phyloP scores from a whole-genome alignment of 2,888 invertebrate genomes.

The Xanthorhoe spadicearia region DNA sequence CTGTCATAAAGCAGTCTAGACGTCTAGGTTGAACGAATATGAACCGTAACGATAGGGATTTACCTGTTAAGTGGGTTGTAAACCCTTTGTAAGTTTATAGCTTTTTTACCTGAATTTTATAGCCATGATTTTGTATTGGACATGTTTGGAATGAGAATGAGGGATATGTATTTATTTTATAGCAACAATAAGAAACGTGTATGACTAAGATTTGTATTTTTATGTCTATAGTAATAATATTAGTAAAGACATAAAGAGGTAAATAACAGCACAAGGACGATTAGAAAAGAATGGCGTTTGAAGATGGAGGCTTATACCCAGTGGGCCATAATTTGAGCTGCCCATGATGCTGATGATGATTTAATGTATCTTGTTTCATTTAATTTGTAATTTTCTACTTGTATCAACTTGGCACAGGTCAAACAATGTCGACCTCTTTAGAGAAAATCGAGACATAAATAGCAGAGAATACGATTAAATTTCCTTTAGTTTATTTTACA shows the following conservation, averaged over 20 bases:
- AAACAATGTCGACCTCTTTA: not conserved
- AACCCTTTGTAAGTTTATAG: constrained; percentile 18
- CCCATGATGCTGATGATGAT: too few species aligned
- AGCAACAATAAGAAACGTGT: too few species aligned
- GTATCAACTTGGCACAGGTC: too few species aligned
- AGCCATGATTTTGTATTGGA: constrained; percentile 1
- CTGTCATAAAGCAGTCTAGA: constrained; percentile 52
- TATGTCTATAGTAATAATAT: too few species aligned
- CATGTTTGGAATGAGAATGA: constrained; percentile 8
- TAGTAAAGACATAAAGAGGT: too few species aligned
- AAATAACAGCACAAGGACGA: too few species aligned
- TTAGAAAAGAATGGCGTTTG: too few species aligned
- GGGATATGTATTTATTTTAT: not conserved
- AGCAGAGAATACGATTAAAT: not conserved
- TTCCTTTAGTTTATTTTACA: not conserved
- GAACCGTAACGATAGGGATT: constrained; percentile 35
- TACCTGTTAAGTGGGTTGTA: constrained; percentile 40
- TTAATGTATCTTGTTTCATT: too few species aligned
- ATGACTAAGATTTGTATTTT: too few species aligned
- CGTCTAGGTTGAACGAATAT: constrained; percentile 40
- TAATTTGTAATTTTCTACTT: too few species aligned
- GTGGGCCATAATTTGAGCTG: too few species aligned
- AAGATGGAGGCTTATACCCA: too few species aligned
- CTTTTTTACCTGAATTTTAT: constrained; percentile 10
- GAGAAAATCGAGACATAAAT: not conserved